Conservation (phyloP, 53 echinoderm and acorn worm genomes). For the Stichopus horrens region DNA sequence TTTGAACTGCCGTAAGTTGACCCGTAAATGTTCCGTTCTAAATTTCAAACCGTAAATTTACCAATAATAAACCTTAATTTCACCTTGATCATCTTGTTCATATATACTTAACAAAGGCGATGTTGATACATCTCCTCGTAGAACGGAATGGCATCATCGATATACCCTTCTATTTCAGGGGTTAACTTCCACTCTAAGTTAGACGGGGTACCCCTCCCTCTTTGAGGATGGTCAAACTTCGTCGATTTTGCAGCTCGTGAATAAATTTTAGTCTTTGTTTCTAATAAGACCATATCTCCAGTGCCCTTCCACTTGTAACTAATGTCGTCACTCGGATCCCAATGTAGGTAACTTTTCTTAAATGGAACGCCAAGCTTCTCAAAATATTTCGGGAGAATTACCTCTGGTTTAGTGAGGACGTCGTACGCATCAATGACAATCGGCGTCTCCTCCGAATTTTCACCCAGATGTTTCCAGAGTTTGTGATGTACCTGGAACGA, state of each 20-base stretch:
- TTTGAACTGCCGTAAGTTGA: too few relatives aligned
- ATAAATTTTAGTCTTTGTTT: neutral
- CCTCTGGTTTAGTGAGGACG: neutral
- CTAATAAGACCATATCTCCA: neutral
- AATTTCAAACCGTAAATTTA: too few relatives aligned
- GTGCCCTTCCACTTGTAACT: neutral
- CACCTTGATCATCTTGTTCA: too few relatives aligned
- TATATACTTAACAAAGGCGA: neutral
- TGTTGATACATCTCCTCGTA: slow-evolving; percentile 7
- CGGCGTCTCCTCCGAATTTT: neutral
- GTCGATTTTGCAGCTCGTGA: slow-evolving; percentile 2
- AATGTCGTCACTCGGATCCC: neutral
- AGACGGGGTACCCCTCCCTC: neutral
- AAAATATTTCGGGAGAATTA: neutral
- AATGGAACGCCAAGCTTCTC: neutral
- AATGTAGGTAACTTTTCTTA: neutral
- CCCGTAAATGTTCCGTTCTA: too few relatives aligned
- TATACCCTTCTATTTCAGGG: neutral
- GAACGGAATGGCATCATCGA: neutral
- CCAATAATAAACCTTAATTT: too few relatives aligned
- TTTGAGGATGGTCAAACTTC: neutral
- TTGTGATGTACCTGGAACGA: neutral
- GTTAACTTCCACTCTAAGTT: slow-evolving; percentile 1
- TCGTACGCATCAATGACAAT: neutral
- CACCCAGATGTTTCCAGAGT: neutral